Base-by-base conservation (phyloP, 2,113 vertebrate species). In the Leptocoma aspasia region DNA sequence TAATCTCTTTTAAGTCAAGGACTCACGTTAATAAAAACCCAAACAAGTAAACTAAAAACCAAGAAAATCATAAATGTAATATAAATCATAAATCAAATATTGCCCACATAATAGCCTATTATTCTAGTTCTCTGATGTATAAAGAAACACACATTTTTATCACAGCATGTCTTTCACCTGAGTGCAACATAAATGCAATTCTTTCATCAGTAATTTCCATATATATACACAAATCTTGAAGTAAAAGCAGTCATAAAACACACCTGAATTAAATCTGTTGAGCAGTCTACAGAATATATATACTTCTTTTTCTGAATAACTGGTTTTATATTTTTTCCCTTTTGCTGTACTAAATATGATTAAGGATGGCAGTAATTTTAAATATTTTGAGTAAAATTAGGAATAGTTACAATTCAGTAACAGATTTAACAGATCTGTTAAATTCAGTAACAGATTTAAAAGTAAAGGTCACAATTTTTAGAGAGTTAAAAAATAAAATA, bases 91-190 rank as follows among this genome's bases (percentile, higher is more conserved):
- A 64, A 90, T 95, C 72, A 47, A 94, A 83, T 81, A 60, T 77
- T 65, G 26, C 28, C 30, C 31, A 13, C 73, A 14, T 93, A 96
- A 71, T 81, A 93, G 82, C 71, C 75, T 93, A 86, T 96, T 96
- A 96, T 95, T 96, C 60, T 82, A 77, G 63, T 86, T 91, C 92
- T 96, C 79, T 96, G 87, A 93, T 88, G 71, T 96, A 71, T 93
- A 81, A 95, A 94, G 87, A 90, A 95, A 81, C 66, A 66, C 69
- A 61, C 28, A 35, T 88, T 95, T 95, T 95, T 86, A 83, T 96
- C 94, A 83, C 94, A 94, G 85, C 85, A 64, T 90, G 95, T 92
- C 65, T 87, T 91, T 52, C 13, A 79, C 77, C 83, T 92, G 60
- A 82, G 47, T 10, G 16, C 79, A 77, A 66, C 39, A 92, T 86